These are phyloP conservation scores for Cerastis leucographa DNA, from an alignment of 2,888 invertebrate genomes.

Conservation along the genomic window DNA sequence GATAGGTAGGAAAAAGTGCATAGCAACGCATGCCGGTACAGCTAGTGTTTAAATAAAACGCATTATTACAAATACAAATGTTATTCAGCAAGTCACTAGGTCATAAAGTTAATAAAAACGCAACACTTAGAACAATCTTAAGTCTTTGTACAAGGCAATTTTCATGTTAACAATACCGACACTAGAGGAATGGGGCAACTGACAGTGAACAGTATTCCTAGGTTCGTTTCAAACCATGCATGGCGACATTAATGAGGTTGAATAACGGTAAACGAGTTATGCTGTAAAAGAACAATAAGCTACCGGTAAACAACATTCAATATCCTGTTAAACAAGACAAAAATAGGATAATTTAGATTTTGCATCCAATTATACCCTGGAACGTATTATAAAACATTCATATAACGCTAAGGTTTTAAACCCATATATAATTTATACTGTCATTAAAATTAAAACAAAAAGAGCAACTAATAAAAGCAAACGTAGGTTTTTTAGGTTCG, in stretches of 20 bases:
- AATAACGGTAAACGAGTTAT: neutral
- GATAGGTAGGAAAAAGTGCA: too few species aligned
- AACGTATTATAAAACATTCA: neutral
- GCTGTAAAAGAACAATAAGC: neutral
- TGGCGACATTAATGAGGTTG: neutral
- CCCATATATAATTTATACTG: neutral
- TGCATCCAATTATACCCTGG: neutral
- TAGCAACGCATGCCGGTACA: too few species aligned
- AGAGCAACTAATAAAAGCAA: neutral
- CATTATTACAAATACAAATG: slow-evolving; percentile 78
- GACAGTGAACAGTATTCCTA: slow-evolving; percentile 18
- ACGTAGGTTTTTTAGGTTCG: too few species aligned
- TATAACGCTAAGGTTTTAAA: neutral
- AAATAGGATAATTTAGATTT: neutral
- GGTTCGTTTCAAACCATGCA: neutral
- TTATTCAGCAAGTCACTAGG: slow-evolving; percentile 82
- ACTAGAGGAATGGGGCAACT: slow-evolving; percentile 43
- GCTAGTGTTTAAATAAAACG: slow-evolving; percentile 59
- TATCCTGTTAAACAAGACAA: neutral
- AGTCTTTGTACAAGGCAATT: slow-evolving; percentile 89
- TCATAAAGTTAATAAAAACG: slow-evolving; percentile 82
- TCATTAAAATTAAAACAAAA: neutral
- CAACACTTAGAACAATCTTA: slow-evolving; percentile 83
- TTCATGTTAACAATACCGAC: slow-evolving; percentile 73
- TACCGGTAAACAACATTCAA: too few species aligned